Percentiles rank a stretch among this genome's conserved stretches.
Evolutionary conservation across 2,113 vertebrate genomes (phyloP).

Genomic region (Microtus montanus): DNA sequence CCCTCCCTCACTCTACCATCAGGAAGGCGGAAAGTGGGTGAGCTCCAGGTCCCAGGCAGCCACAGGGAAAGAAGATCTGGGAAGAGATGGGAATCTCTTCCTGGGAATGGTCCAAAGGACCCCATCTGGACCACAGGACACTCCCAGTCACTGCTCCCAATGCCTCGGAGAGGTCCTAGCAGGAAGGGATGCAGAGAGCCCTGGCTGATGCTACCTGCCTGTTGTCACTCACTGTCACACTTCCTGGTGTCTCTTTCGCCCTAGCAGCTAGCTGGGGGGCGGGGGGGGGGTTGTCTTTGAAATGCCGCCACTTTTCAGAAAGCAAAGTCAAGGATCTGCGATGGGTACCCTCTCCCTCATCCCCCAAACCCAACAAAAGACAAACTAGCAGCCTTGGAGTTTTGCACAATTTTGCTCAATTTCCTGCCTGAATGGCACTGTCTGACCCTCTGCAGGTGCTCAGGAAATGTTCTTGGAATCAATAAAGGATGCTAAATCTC

Average conservation of each 20-base stretch:
- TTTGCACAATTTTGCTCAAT: constrained; percentile 77
- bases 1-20: background rate
- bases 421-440: constrained; percentile 81
- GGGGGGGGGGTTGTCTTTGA: background rate
- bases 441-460: constrained; percentile 80
- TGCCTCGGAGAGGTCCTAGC: background rate
- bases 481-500: constrained; percentile 78
- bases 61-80: background rate
- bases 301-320: constrained; percentile 67
- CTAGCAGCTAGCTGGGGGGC: background rate
- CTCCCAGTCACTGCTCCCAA: background rate
- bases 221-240: background rate
- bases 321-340: constrained; percentile 56
- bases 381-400: constrained; percentile 61
- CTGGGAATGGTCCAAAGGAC: background rate
- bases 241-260: background rate
- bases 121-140: background rate
- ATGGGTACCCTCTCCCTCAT: background rate
- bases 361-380: constrained; percentile 48
- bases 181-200: background rate
- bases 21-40: background rate
- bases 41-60: background rate
- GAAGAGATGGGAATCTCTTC: background rate
- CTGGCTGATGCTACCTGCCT: background rate
- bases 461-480: constrained; percentile 78